Base-by-base conservation (phyloP, 2,113 vertebrate species). In the Lipotes vexillifer region DNA sequence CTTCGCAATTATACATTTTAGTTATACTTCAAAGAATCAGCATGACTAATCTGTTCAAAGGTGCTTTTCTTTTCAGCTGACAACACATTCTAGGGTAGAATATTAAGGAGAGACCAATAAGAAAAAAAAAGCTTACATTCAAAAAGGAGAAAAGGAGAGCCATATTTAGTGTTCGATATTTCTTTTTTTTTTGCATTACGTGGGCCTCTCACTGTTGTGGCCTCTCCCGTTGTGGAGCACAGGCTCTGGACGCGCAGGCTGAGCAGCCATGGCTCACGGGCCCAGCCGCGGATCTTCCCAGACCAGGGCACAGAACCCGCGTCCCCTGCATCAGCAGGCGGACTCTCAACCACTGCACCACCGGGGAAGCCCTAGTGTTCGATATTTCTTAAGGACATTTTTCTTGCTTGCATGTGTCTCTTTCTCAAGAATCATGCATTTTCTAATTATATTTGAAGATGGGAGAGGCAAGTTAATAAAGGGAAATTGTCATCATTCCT, bases 11-110 rank as follows among this genome's bases (percentile, higher is more conserved):
- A 83, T 63, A 74, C 27, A 65, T 69, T 77, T 15, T 36, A 82
- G 93, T 95, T 97, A 89, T 44, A 65, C 82, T 95, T 93, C 95
- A 69, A 96, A 89, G 46, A 89, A 71, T 86, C 33, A 82, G 52
- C 83, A 23, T 89, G 86, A 96, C 77, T 85, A 57, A 93, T 95
- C 38, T 55, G 59, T 77, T 78, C 77, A 96, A 94, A 94, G 89
- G 74, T 96, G 31, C 46, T 89, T 95, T 77, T 96, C 33, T 88
- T 93, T 74, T 44, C 46, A 93, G 63, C 57, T 96, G 78, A 88
- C 77, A 59, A 18, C 57, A 93, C 38, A 69, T 85, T 96, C 82
- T 89, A 82, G 71, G 25, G 41, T 90, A 52, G 41, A 74, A 49
- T 55, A 75, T 17, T 61, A 41, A 46, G 21, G 41, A 74, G 65